These are phyloP conservation scores for Drosophila tani DNA, from an alignment of 1,140 invertebrate species.

Conservation along the genomic window DNA sequence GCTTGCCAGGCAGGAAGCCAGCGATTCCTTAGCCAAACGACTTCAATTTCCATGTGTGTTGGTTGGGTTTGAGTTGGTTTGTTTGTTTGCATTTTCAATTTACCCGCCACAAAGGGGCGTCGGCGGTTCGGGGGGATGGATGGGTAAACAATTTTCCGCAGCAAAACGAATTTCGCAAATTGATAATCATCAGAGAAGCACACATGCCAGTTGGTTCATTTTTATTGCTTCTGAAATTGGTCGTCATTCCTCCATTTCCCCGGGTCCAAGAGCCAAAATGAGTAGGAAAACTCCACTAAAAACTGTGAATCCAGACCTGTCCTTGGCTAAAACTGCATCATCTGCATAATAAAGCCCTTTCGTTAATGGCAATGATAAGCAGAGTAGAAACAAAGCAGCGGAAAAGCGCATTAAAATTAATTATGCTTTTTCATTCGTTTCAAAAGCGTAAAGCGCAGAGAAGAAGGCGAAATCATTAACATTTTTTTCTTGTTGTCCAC, in stretches of 20 bases:
- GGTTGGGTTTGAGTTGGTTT: slow-evolving; percentile 11
- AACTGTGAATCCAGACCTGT: background rate
- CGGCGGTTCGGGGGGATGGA: background rate
- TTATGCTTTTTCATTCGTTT: slow-evolving; percentile 61
- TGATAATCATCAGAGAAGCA: slow-evolving; percentile 62
- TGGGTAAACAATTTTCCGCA: slow-evolving; percentile 53
- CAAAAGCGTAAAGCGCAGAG: slow-evolving; percentile 6
- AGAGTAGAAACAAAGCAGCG: slow-evolving; percentile 40
- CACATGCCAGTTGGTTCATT: slow-evolving; percentile 12
- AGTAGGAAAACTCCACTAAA: background rate
- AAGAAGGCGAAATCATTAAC: slow-evolving; percentile 28
- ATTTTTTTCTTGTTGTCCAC: slow-evolving; percentile 8
- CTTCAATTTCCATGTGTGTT: slow-evolving; percentile 69
- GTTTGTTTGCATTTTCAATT: slow-evolving; percentile 69
- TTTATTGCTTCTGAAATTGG: slow-evolving; percentile 24
- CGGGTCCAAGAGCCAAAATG: background rate
- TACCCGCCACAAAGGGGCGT: slow-evolving; percentile 29
- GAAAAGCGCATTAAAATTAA: slow-evolving; percentile 68
- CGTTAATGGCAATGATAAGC: slow-evolving; percentile 36
- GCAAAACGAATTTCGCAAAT: slow-evolving; percentile 65
- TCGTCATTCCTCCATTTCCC: background rate
- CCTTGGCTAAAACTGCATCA: slow-evolving; percentile 24
- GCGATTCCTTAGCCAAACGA: slow-evolving; percentile 53
- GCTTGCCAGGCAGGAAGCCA: slow-evolving; percentile 23
- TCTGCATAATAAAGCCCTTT: slow-evolving; percentile 38